phyloP scores from a whole-genome alignment of 2,888 invertebrate genomes.

The Argyra leucocephala region DNA sequence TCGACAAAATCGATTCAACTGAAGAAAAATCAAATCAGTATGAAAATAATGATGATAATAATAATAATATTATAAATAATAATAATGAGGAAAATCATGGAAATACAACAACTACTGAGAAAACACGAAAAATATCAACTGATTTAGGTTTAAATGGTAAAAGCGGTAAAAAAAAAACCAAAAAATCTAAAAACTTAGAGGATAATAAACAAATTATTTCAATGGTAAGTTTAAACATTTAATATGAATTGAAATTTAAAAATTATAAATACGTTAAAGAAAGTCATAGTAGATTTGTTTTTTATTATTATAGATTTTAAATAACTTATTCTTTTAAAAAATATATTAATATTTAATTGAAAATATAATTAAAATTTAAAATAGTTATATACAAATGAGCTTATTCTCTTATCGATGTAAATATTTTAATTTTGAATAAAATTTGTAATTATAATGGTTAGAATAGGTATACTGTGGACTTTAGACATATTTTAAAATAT shows the following conservation, averaged over 20 bases:
- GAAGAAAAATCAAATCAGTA: not conserved
- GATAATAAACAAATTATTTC: conserved; percentile 58
- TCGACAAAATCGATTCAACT: not conserved
- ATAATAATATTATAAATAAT: not conserved
- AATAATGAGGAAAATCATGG: not conserved
- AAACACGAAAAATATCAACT: conserved; percentile 18
- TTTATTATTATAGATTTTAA: too few species aligned
- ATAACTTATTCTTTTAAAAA: too few species aligned
- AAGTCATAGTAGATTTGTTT: too few species aligned
- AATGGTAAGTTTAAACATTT: conserved; percentile 46
- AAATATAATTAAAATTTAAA: too few species aligned
- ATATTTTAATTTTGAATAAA: too few species aligned
- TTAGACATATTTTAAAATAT: too few species aligned
- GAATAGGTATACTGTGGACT: too few species aligned
- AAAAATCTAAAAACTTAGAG: conserved; percentile 53
- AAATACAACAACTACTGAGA: not conserved
- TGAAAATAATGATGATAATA: not conserved
- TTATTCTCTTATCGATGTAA: too few species aligned
- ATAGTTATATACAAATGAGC: too few species aligned
- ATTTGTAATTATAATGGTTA: too few species aligned
- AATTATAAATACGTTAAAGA: not conserved
- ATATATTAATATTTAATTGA: too few species aligned
- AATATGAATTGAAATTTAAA: not conserved
- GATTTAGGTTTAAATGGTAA: conserved; percentile 15
- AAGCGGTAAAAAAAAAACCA: conserved; percentile 49